These are phyloP conservation scores for Calcarius lapponicus DNA, from an alignment of 2,797 vertebrate genomes.

Conservation along the genomic window DNA sequence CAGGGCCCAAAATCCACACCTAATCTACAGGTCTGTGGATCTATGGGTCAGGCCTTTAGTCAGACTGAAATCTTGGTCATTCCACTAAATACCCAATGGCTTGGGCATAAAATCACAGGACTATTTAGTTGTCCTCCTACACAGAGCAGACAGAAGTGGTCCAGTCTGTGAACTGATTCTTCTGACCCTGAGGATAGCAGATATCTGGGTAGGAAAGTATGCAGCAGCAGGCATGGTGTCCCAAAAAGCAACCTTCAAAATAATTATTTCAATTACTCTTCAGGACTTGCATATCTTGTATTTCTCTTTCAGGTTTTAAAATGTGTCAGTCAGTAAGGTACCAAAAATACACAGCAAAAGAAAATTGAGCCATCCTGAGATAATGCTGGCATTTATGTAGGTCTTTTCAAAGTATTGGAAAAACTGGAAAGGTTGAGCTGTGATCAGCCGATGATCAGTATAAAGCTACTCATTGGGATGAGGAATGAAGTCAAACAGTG, in stretches of 20 bases:
- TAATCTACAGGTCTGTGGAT: neutral
- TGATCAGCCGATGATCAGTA: neutral
- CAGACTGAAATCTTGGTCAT: neutral
- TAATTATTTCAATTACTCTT: neutral
- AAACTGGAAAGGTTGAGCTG: neutral
- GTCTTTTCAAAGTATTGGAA: neutral
- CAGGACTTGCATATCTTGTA: neutral
- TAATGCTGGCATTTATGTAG: neutral
- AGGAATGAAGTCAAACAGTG: neutral
- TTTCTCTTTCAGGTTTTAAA: neutral
- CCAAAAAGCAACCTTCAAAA: neutral
- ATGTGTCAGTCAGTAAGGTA: neutral
- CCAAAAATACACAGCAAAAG: neutral
- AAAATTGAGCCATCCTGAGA: neutral
- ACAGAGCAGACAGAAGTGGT: neutral
- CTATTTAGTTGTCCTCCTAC: neutral
- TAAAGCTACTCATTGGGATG: neutral
- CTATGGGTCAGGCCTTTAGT: neutral
- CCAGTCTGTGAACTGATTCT: neutral
- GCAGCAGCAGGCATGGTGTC: neutral
- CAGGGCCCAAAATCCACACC: neutral
- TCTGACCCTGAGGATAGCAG: neutral
- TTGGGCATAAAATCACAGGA: neutral
- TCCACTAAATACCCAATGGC: neutral
- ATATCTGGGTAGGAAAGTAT: neutral